Evolutionary conservation across 1,140 invertebrate genomes (phyloP).

Genomic region (Cecropterus lyciades): DNA sequence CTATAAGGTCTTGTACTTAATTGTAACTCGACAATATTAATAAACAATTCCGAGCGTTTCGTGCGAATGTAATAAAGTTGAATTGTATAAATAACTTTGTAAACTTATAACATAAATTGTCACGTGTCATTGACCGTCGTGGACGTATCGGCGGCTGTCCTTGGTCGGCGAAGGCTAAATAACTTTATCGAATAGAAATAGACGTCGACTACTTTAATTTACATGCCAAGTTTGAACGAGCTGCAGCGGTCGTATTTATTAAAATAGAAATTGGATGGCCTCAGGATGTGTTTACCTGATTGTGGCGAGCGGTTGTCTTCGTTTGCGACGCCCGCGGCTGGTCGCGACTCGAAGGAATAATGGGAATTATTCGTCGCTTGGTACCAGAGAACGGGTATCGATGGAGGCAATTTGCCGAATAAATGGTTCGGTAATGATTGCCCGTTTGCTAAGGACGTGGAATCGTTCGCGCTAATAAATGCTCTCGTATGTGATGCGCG

Average conservation of each 20-base stretch:
- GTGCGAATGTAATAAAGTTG: conserved; percentile 5
- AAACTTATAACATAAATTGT: conserved; percentile 2
- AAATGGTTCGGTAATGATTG: conserved; percentile 57
- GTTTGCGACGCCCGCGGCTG: conserved; percentile 50
- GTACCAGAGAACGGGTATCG: conserved; percentile 55
- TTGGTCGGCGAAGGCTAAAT: conserved; percentile 11
- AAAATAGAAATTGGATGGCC: conserved; percentile 30
- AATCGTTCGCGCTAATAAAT: not conserved
- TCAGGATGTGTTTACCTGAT: conserved; percentile 39
- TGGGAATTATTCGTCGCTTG: conserved; percentile 62
- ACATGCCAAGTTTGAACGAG: conserved; percentile 27
- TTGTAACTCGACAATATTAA: conserved; percentile 20
- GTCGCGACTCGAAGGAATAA: conserved; percentile 60
- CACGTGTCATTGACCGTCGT: conserved; percentile 20
- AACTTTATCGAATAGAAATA: conserved; percentile 16
- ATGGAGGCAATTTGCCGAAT: conserved; percentile 70
- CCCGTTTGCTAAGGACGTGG: conserved; percentile 15
- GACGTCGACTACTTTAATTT: conserved; percentile 21
- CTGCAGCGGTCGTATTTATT: conserved; percentile 30
- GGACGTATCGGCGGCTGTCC: conserved; percentile 12
- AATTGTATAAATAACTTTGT: conserved; percentile 16
- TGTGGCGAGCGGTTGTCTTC: conserved; percentile 49
- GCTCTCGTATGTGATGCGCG: not conserved
- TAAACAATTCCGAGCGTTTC: conserved; percentile 17
- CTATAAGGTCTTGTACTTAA: conserved; percentile 22